Evolutionary conservation across 2,113 vertebrate genomes (phyloP).

Genomic region (Epinephelus lanceolatus): DNA sequence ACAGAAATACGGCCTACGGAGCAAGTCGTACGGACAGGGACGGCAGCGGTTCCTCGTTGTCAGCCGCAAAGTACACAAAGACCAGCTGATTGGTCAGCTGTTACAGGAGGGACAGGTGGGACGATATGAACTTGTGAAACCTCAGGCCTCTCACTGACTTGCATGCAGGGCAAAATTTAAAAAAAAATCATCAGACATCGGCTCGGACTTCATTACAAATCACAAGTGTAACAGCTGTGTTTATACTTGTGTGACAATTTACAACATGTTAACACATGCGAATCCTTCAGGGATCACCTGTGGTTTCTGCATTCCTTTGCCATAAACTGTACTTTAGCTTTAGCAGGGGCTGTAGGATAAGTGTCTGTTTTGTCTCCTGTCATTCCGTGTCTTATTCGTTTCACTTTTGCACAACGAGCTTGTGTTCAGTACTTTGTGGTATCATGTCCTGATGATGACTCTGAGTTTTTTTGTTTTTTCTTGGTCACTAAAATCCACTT

Average conservation of each 20-base stretch:
- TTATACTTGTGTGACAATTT: slow-evolving; percentile 52
- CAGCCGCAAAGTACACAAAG: slow-evolving; percentile 93
- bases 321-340: slow-evolving; percentile 55
- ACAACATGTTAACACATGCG: slow-evolving; percentile 55
- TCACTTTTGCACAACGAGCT: slow-evolving; percentile 54
- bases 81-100: slow-evolving; percentile 94
- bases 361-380: slow-evolving; percentile 50
- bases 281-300: slow-evolving; percentile 58
- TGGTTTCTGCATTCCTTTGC: slow-evolving; percentile 75
- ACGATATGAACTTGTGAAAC: slow-evolving; percentile 95
- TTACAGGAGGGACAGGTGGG: slow-evolving; percentile 97
- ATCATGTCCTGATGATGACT: slow-evolving; percentile 29
- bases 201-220: slow-evolving; percentile 55
- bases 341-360: slow-evolving; percentile 45
- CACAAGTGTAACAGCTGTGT: slow-evolving; percentile 45
- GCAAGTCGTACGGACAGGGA: slow-evolving; percentile 95
- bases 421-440: slow-evolving; percentile 48
- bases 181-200: slow-evolving; percentile 2
- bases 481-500: slow-evolving; percentile 21
- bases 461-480: background rate
- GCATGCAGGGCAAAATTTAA: slow-evolving; percentile 49
- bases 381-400: slow-evolving; percentile 61
- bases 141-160: slow-evolving; percentile 86
- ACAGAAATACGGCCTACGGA: slow-evolving; percentile 94
- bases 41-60: slow-evolving; percentile 92